phyloP scores from a whole-genome alignment of 2,888 invertebrate species.

The Thymelicus acteon region DNA sequence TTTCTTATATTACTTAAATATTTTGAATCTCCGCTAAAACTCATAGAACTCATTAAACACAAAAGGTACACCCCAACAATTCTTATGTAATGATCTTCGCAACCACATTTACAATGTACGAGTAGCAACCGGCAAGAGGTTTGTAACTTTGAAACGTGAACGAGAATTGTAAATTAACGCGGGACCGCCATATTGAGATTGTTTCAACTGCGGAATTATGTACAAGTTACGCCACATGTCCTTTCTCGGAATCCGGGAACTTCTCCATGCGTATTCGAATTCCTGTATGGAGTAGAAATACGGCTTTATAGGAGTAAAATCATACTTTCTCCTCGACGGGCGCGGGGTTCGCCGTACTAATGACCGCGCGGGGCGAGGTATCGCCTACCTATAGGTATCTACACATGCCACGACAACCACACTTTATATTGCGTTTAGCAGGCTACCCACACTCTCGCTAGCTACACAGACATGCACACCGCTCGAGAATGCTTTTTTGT shows the following conservation, averaged over 20 bases:
- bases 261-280: slow-evolving; percentile 80
- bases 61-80: slow-evolving; percentile 9
- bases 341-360: slow-evolving; percentile 76
- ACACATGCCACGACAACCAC: slow-evolving; percentile 73
- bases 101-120: slow-evolving; percentile 30
- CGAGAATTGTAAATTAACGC: slow-evolving; percentile 68
- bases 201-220: slow-evolving; percentile 80
- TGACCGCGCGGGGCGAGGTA: slow-evolving; percentile 83
- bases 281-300: slow-evolving; percentile 85
- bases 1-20: neutral
- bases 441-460: slow-evolving; percentile 75
- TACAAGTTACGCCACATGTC: slow-evolving; percentile 76
- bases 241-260: slow-evolving; percentile 77
- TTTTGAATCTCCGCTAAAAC: neutral
- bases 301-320: slow-evolving; percentile 85
- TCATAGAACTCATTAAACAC: slow-evolving; percentile 5
- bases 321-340: slow-evolving; percentile 82
- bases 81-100: slow-evolving; percentile 30
- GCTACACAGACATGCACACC: slow-evolving; percentile 56
- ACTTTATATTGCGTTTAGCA: slow-evolving; percentile 84
- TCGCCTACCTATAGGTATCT: slow-evolving; percentile 73
- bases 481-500: slow-evolving; percentile 67
- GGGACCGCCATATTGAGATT: slow-evolving; percentile 73
- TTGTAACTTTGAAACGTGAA: slow-evolving; percentile 42
- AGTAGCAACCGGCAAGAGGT: slow-evolving; percentile 30